phyloP scores from a whole-genome alignment of 2,888 invertebrate genomes.

The Ommatoiulus sabulosus region DNA sequence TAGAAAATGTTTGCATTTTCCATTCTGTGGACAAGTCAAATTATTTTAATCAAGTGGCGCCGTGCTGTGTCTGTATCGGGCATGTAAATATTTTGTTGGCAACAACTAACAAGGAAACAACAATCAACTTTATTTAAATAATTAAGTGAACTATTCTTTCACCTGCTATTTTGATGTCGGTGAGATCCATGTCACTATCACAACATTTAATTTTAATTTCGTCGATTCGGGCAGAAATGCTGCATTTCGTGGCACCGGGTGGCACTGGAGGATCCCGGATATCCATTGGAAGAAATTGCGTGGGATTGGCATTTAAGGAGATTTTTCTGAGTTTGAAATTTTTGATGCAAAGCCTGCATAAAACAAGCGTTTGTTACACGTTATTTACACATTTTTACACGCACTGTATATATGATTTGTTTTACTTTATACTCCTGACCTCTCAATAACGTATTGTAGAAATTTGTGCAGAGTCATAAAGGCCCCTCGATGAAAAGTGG shows the following conservation, averaged over 20 bases:
- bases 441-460: slow-evolving; percentile 73
- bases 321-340: slow-evolving; percentile 53
- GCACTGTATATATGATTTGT: background rate
- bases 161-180: slow-evolving; percentile 74
- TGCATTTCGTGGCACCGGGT: slow-evolving; percentile 80
- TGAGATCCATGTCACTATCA: slow-evolving; percentile 78
- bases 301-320: slow-evolving; percentile 50
- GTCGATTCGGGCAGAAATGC: slow-evolving; percentile 76
- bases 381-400: background rate
- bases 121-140: background rate
- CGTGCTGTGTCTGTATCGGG: background rate
- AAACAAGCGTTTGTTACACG: background rate
- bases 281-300: slow-evolving; percentile 61
- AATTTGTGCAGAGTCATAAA: slow-evolving; percentile 79
- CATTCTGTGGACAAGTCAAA: background rate
- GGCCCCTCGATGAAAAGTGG: slow-evolving; percentile 81
- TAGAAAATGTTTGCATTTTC: no score
- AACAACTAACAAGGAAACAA: no score
- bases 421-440: slow-evolving; percentile 61
- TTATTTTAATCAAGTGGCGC: background rate
- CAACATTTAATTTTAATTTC: slow-evolving; percentile 76
- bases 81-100: background rate
- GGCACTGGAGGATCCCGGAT: slow-evolving; percentile 78
- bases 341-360: slow-evolving; percentile 49
- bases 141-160: slow-evolving; percentile 32